Base-by-base conservation (phyloP, 2,888 invertebrate species). In the Agrilus biguttatus region DNA sequence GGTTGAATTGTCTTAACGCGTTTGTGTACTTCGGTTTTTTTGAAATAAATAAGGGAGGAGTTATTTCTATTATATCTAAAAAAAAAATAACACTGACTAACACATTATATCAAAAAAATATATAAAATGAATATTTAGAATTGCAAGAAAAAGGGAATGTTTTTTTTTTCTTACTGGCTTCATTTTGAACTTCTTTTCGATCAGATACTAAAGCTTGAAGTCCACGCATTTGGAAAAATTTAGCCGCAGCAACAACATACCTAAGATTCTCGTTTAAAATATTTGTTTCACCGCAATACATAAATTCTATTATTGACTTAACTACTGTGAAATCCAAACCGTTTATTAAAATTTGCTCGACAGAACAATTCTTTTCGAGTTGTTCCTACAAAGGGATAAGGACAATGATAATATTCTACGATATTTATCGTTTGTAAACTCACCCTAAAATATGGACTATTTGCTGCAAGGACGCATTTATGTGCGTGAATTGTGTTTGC, bases 201-300 rank as follows among this genome's bases (percentile, higher is more conserved):
- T 72, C 72, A 49, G 71, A 69, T n/a, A 73, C 73, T 3, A 77
- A 67, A 55, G 71, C 71, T 14, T 74, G 72, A 10, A 77, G 60
- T 6, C 73, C 73, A 51, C 72, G 70, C 47, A 83, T 80, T 64
- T 81, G 78, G 47, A 83, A 74, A 55, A 80, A 74, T 59, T 77
- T 78, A 19, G 81, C 80, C 7, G 81, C 80, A 42, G 80, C 76
- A 38, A 81, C 72, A 39, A 83, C 60, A 52, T 80, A 77, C 52
- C 78, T 77, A 50, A 82, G 67, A 59, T 80, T 73, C 52, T 79
- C 76, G 60, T 80, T 78, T 40, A 75, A 66, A 50, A 83, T 75
- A 51, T 76, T 75, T 2, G 81, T 82, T 67, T 81, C 80, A 2
- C 83, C 83, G 55, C 79, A 81, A 57, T 83, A 83, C 77, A 83